phyloP scores from a whole-genome alignment of 2,888 invertebrate species.

The Carcina quercana region DNA sequence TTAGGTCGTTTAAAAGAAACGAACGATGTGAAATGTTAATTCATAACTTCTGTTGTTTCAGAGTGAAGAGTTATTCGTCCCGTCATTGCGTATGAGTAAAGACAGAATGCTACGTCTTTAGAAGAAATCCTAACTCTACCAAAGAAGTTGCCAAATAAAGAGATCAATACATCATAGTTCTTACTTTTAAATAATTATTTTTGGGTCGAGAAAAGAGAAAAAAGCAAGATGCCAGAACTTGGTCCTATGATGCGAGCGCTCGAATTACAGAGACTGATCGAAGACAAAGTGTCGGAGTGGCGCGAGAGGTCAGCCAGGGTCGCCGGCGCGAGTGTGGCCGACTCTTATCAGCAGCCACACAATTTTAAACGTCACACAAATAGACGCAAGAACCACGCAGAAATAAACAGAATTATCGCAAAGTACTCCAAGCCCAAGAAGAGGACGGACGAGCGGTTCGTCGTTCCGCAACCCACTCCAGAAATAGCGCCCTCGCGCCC shows the following conservation, averaged over 20 bases:
- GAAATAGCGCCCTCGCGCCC: constrained; percentile 47
- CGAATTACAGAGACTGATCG: constrained; percentile 64
- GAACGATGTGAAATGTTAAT: not conserved
- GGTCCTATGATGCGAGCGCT: constrained; percentile 67
- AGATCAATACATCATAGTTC: too few species aligned
- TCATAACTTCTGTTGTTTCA: constrained; percentile 8
- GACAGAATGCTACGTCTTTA: too few species aligned
- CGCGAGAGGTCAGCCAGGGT: constrained; percentile 69
- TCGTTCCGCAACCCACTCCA: constrained; percentile 27
- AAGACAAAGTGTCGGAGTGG: constrained; percentile 70
- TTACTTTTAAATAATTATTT: constrained; percentile 7
- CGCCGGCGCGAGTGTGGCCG: constrained; percentile 55
- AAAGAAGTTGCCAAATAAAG: not conserved
- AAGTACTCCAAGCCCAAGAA: constrained; percentile 64
- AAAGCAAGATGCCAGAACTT: constrained; percentile 59
- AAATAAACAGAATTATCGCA: constrained; percentile 72
- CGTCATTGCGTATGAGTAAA: too few species aligned
- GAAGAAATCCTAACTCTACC: constrained; percentile 2
- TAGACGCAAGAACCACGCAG: constrained; percentile 68
- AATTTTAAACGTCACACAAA: constrained; percentile 67
- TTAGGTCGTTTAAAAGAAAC: constrained; percentile 3
- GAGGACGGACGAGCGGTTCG: constrained; percentile 49
- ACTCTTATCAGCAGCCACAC: constrained; percentile 69
- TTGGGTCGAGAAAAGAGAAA: constrained; percentile 17
- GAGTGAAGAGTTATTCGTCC: constrained; percentile 6